Evolutionary conservation across 2,797 vertebrate genomes (phyloP).

Genomic region (Coluber constrictor): DNA sequence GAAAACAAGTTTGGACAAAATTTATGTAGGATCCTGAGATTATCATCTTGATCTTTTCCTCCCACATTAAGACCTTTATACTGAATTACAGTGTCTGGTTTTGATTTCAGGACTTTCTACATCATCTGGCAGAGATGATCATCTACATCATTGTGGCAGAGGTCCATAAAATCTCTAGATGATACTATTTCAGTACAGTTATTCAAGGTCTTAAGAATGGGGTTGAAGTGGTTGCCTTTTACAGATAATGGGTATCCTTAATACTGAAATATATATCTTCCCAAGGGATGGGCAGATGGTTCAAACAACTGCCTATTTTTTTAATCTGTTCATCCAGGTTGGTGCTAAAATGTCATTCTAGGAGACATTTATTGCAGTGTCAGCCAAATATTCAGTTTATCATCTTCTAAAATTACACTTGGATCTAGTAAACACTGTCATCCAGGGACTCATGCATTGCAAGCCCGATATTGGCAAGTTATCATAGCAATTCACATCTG

Average conservation of each 20-base stretch:
- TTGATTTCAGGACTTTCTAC: not conserved
- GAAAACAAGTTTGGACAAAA: not conserved
- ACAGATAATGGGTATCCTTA: not conserved
- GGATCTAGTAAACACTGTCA: slow-evolving; percentile 9
- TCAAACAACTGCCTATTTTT: not conserved
- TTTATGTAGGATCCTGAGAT: not conserved
- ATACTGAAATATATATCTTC: not conserved
- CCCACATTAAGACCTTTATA: not conserved
- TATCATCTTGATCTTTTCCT: not conserved
- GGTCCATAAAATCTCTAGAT: not conserved
- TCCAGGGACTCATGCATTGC: not conserved
- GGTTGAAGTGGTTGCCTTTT: not conserved
- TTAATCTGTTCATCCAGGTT: not conserved
- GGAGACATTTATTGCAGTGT: not conserved
- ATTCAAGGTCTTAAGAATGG: not conserved
- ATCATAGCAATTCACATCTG: not conserved
- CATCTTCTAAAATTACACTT: slow-evolving; percentile 4
- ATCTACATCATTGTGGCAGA: not conserved
- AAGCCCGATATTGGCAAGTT: not conserved
- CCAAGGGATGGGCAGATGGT: not conserved
- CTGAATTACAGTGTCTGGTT: not conserved
- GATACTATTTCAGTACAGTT: not conserved
- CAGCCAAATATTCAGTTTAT: not conserved
- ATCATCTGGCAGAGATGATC: not conserved
- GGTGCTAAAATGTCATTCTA: not conserved